A percentile compares a stretch with the other conserved stretches of the same genome.
Evolutionary conservation across 1,140 invertebrate species (phyloP).

Genomic region (Sycobia sp.): DNA sequence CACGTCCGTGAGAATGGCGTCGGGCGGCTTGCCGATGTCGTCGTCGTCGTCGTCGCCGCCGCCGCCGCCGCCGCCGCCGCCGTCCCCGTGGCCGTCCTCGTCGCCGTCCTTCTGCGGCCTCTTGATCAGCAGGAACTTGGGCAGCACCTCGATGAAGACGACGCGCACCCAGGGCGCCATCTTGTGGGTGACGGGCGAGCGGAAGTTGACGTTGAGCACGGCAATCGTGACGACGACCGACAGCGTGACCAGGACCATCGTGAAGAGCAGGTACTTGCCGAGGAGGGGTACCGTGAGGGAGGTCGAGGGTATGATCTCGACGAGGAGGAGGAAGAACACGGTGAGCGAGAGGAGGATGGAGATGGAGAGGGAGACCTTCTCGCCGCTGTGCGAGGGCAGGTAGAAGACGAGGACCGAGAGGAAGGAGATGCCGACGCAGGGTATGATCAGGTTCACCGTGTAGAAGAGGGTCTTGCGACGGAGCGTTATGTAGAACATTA

Average conservation of each 20-base stretch:
- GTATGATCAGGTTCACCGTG: slow-evolving; percentile 95
- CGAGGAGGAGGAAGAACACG: slow-evolving; percentile 97
- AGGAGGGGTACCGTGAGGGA: slow-evolving; percentile 96
- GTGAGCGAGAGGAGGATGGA: slow-evolving; percentile 98
- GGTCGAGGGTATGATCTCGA: slow-evolving; percentile 99
- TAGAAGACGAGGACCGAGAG: slow-evolving; percentile 98
- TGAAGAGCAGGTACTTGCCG: slow-evolving; percentile 98
- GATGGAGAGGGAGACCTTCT: slow-evolving; percentile 97
- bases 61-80: slow-evolving; percentile 66
- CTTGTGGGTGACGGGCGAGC: slow-evolving; percentile 95
- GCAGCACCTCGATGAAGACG: slow-evolving; percentile 88
- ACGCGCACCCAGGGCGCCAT: slow-evolving; percentile 89
- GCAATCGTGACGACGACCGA: slow-evolving; percentile 98
- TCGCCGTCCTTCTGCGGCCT: slow-evolving; percentile 77
- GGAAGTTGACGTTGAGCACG: slow-evolving; percentile 98
- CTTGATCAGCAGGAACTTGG: slow-evolving; percentile 83
- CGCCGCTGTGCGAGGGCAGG: slow-evolving; percentile 95
- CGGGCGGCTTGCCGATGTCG: slow-evolving; percentile 50
- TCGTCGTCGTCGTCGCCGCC: slow-evolving; percentile 66
- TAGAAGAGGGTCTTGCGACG: slow-evolving; percentile 96
- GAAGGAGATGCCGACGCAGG: slow-evolving; percentile 95
- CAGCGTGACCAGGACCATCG: slow-evolving; percentile 97
- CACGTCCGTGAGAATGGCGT: slow-evolving; percentile 58
- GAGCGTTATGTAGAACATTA: slow-evolving; percentile 97
- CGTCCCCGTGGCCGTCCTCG: slow-evolving; percentile 68